Conservation (phyloP, 2,113 vertebrate genomes). For the Oncorhynchus gorbuscha region DNA sequence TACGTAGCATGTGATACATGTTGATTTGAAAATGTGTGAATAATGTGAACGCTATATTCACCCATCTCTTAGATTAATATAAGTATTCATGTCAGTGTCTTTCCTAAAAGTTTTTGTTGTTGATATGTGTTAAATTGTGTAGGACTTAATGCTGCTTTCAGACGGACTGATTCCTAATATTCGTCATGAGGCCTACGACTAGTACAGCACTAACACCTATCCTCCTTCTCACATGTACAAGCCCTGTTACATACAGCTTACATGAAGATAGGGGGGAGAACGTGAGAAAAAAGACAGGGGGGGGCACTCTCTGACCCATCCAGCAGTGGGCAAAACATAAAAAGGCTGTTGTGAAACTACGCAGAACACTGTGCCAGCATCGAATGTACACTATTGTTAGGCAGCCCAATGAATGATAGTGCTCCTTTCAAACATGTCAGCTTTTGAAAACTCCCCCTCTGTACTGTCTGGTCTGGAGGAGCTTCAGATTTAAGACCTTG, state of each 20-base stretch:
- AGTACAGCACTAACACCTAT: background rate
- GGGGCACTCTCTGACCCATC: conserved; percentile 7
- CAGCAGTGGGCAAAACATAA: conserved; percentile 15
- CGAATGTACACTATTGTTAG: background rate
- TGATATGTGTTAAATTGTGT: background rate
- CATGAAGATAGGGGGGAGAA: background rate
- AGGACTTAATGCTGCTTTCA: background rate
- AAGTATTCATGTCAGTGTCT: too few relatives aligned
- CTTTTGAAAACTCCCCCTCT: background rate
- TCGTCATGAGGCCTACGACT: too few relatives aligned
- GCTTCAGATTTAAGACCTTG: too few relatives aligned
- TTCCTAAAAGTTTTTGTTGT: too few relatives aligned
- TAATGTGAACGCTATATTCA: too few relatives aligned
- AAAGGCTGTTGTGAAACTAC: background rate
- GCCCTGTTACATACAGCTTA: background rate
- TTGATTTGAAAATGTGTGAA: too few relatives aligned
- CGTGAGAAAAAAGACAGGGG: background rate
- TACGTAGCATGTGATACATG: too few relatives aligned
- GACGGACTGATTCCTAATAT: too few relatives aligned
- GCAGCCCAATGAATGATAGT: background rate
- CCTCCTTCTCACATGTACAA: background rate
- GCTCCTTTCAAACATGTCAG: background rate
- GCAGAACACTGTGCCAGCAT: background rate
- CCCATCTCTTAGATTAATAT: too few relatives aligned
- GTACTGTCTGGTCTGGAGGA: too few relatives aligned